These are phyloP conservation scores for Diglossa brunneiventris DNA, from an alignment of 2,113 vertebrate species.

Conservation along the genomic window DNA sequence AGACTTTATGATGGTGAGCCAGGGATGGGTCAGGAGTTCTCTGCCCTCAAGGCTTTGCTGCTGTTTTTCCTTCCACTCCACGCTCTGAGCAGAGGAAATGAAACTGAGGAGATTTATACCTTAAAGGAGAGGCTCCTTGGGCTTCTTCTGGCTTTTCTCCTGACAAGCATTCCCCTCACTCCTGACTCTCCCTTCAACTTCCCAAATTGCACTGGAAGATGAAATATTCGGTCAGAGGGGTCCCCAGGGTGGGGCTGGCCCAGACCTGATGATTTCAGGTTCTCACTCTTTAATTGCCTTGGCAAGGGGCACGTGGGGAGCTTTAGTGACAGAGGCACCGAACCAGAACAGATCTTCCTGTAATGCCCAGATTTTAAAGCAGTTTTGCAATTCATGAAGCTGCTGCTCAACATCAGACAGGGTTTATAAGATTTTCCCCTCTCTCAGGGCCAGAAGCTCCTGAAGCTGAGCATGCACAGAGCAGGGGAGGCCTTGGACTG, in stretches of 20 bases:
- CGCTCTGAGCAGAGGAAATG: background rate
- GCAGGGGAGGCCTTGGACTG: background rate
- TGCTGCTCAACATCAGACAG: background rate
- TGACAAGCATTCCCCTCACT: background rate
- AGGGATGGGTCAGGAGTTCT: constrained; percentile 35
- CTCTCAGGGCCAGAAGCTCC: background rate
- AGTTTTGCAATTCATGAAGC: constrained; percentile 41
- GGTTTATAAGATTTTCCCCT: background rate
- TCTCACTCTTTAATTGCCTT: constrained; percentile 3
- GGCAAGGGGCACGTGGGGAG: background rate
- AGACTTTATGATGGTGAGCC: constrained; percentile 13
- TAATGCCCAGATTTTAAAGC: constrained; percentile 12
- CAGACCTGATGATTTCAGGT: background rate
- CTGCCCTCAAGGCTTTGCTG: constrained; percentile 8
- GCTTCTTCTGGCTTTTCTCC: background rate
- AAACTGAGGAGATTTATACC: background rate
- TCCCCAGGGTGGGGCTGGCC: background rate
- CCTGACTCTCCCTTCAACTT: background rate
- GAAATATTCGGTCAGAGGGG: background rate
- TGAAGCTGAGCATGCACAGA: background rate
- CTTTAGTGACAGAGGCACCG: constrained; percentile 16
- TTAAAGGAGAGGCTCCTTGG: background rate
- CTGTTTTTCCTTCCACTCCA: background rate
- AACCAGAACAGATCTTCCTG: constrained; percentile 17
- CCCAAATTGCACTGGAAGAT: background rate